phyloP scores from a whole-genome alignment of 2,888 invertebrate species.

The Tridacna crocea region DNA sequence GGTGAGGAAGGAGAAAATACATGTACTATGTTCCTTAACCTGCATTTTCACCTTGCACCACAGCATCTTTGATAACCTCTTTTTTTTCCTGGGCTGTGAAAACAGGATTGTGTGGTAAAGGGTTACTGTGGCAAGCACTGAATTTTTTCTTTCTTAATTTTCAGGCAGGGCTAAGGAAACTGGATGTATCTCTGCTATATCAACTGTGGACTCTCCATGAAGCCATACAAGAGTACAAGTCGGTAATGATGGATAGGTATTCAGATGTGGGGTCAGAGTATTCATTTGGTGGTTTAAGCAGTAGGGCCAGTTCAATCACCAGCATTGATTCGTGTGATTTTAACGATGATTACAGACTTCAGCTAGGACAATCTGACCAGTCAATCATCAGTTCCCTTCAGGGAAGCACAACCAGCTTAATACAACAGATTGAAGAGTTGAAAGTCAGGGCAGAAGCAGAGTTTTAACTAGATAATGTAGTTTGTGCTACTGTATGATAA shows the following conservation, averaged over 20 bases:
- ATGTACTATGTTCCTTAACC: too few relatives aligned
- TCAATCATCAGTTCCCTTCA: constrained; percentile 66
- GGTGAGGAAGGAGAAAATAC: too few relatives aligned
- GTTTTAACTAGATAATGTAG: constrained; percentile 45
- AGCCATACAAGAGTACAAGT: constrained; percentile 94
- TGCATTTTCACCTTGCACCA: too few relatives aligned
- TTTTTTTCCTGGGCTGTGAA: too few relatives aligned
- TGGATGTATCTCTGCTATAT: constrained; percentile 94
- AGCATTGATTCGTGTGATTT: constrained; percentile 75
- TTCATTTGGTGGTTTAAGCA: constrained; percentile 75
- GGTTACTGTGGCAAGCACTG: not conserved
- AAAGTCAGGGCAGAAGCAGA: constrained; percentile 75
- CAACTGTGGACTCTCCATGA: constrained; percentile 97
- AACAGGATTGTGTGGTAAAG: too few relatives aligned
- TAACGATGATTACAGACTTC: constrained; percentile 61
- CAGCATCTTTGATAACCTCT: too few relatives aligned
- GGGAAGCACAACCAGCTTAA: constrained; percentile 75
- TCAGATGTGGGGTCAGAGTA: constrained; percentile 80
- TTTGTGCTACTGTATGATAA: too few relatives aligned
- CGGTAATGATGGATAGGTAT: constrained; percentile 84
- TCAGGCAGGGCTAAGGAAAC: constrained; percentile 94
- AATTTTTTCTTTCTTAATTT: constrained; percentile 70
- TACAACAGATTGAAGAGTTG: constrained; percentile 77
- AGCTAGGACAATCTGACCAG: constrained; percentile 53
- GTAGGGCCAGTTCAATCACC: constrained; percentile 74